Conservation (phyloP, 2,797 vertebrate genomes). For the Podargus strigoides region DNA sequence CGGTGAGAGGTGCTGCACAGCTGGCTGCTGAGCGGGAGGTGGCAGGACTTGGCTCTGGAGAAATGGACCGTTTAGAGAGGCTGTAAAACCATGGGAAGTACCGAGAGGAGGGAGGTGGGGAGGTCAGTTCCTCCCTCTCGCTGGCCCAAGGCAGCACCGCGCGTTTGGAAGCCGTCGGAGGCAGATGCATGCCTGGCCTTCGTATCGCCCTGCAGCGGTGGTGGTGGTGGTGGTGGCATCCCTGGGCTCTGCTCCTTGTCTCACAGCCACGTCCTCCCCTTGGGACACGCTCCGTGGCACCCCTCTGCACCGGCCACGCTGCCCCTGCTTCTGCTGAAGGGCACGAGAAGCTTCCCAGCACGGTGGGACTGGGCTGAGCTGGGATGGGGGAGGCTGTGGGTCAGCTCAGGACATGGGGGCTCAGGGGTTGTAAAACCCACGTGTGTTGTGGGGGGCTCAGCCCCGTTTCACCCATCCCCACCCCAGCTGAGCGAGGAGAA, state of each 20-base stretch:
- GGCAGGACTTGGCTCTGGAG: neutral
- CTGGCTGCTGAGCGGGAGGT: neutral
- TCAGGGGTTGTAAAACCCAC: fast-evolving
- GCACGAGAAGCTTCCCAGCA: neutral
- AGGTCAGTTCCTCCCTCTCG: neutral
- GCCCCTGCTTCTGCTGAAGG: neutral
- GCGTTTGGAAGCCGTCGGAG: neutral
- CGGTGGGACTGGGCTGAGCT: neutral
- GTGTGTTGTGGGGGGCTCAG: neutral
- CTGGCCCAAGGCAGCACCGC: neutral
- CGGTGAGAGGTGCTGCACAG: neutral
- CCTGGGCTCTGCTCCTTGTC: neutral
- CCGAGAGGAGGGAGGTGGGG: neutral
- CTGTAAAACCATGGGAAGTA: neutral
- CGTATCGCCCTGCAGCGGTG: neutral
- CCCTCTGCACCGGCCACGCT: fast-evolving
- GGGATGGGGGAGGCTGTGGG: neutral
- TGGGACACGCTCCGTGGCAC: fast-evolving
- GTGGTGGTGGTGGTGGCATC: neutral
- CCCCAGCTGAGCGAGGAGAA: fast-evolving
- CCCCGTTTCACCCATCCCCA: fast-evolving
- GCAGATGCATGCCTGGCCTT: neutral
- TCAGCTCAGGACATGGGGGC: neutral
- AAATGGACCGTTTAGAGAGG: neutral
- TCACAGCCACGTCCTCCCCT: fast-evolving